These are phyloP conservation scores for Phalacrocorax carbo DNA, from an alignment of 2,113 vertebrate species.

Conservation along the genomic window DNA sequence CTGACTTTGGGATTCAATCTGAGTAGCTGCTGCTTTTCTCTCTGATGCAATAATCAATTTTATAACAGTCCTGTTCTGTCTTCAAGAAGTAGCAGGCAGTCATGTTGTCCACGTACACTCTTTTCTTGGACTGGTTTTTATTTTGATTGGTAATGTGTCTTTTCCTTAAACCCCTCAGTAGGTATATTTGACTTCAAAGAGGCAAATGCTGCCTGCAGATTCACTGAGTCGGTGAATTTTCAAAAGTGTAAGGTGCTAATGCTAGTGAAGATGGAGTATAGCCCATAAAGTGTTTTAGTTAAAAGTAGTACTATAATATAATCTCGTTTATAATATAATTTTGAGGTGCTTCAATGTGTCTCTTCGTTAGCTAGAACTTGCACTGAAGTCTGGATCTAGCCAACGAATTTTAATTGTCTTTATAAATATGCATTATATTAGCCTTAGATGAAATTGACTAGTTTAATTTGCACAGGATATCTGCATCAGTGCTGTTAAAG, in stretches of 20 bases:
- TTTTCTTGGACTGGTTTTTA: background rate
- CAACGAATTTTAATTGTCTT: background rate
- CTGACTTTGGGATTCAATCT: background rate
- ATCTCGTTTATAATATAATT: background rate
- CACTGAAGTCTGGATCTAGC: background rate
- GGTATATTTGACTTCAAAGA: background rate
- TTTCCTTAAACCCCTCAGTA: background rate
- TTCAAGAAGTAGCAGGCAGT: background rate
- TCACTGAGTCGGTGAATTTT: background rate
- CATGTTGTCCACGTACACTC: fast-evolving
- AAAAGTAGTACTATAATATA: background rate
- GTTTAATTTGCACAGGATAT: conserved; percentile 75
- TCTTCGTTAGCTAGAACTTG: background rate
- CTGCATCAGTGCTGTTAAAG: conserved; percentile 84
- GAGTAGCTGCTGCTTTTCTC: background rate
- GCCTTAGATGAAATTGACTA: background rate
- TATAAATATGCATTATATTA: background rate
- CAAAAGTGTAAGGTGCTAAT: background rate
- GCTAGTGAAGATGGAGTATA: background rate
- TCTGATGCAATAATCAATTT: background rate
- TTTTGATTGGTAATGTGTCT: background rate
- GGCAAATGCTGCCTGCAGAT: background rate
- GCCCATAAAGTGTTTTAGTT: background rate
- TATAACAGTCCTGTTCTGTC: background rate
- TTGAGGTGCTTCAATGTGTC: background rate